A percentile compares a stretch with the other conserved stretches of the same genome.
Conservation (phyloP, 2,888 invertebrate genomes). For the Bombyx huttoni region DNA sequence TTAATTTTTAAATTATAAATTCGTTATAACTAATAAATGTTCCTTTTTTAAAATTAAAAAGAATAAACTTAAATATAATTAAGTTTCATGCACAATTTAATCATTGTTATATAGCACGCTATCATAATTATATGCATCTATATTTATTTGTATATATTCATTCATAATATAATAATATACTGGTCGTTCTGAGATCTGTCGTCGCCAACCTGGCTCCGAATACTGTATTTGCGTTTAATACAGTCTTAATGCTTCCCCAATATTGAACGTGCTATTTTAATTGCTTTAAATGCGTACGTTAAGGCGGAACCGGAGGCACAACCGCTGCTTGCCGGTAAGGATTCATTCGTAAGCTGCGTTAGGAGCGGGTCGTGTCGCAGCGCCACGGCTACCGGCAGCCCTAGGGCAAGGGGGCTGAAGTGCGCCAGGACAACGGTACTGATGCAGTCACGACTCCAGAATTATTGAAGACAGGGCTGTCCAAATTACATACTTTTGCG, state of each 20-base stretch:
- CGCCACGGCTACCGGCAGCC: too few relatives aligned
- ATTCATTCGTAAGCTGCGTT: too few relatives aligned
- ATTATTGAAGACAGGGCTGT: too few relatives aligned
- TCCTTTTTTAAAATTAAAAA: conserved; percentile 9
- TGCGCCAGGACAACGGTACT: too few relatives aligned
- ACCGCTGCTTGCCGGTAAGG: too few relatives aligned
- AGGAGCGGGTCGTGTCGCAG: too few relatives aligned
- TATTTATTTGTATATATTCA: conserved; percentile 23
- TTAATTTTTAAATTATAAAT: conserved; percentile 50
- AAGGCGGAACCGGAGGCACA: too few relatives aligned
- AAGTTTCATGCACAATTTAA: conserved; percentile 40
- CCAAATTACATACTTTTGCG: too few relatives aligned
- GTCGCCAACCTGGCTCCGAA: conserved; percentile 48
- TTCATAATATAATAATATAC: conserved; percentile 42
- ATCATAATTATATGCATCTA: conserved; percentile 14
- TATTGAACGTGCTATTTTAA: background rate
- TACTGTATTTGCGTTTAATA: conserved; percentile 25
- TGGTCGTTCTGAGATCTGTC: conserved; percentile 68
- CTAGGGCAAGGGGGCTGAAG: too few relatives aligned
- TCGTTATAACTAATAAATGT: conserved; percentile 54
- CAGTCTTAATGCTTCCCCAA: background rate
- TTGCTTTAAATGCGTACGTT: too few relatives aligned
- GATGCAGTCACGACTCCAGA: too few relatives aligned
- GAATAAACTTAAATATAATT: conserved; percentile 30
- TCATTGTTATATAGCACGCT: conserved; percentile 39